phyloP scores from a whole-genome alignment of 1,140 invertebrate species.

The Drosophila tropicalis region DNA sequence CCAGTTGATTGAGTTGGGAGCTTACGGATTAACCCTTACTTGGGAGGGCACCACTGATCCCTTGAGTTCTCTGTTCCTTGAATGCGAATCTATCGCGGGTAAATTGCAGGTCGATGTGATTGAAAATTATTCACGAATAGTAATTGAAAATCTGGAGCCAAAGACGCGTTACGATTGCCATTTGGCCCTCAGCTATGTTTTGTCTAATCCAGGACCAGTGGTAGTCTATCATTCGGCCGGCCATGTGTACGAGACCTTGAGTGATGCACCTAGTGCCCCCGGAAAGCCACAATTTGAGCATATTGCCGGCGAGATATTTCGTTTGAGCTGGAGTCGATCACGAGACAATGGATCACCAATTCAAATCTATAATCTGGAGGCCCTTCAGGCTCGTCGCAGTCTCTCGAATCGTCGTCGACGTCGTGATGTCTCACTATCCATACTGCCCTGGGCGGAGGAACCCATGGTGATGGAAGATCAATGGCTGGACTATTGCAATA shows the following conservation, averaged over 20 bases:
- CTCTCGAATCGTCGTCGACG: constrained; percentile 26
- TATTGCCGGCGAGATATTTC: constrained; percentile 87
- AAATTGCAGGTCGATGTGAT: constrained; percentile 53
- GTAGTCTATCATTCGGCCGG: constrained; percentile 85
- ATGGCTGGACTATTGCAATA: constrained; percentile 92
- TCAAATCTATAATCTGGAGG: constrained; percentile 86
- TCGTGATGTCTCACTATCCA: constrained; percentile 27
- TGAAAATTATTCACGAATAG: constrained; percentile 42
- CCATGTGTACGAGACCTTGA: constrained; percentile 90
- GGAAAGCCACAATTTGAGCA: constrained; percentile 87
- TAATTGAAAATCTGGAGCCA: constrained; percentile 86
- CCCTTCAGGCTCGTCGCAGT: constrained; percentile 65
- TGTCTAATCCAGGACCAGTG: constrained; percentile 83
- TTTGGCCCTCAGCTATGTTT: constrained; percentile 87
- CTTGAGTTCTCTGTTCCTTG: constrained; percentile 37
- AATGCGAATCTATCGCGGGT: constrained; percentile 41
- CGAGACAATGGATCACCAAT: constrained; percentile 87
- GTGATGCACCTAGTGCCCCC: constrained; percentile 87
- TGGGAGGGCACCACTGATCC: constrained; percentile 54
- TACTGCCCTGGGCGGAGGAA: constrained; percentile 70
- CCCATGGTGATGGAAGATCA: constrained; percentile 83
- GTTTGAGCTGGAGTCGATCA: constrained; percentile 89
- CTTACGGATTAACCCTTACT: constrained; percentile 57
- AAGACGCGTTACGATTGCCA: constrained; percentile 90
- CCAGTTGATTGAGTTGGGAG: constrained; percentile 48